Evolutionary conservation across 2,888 invertebrate genomes (phyloP).

Genomic region (Hetaerina titia): DNA sequence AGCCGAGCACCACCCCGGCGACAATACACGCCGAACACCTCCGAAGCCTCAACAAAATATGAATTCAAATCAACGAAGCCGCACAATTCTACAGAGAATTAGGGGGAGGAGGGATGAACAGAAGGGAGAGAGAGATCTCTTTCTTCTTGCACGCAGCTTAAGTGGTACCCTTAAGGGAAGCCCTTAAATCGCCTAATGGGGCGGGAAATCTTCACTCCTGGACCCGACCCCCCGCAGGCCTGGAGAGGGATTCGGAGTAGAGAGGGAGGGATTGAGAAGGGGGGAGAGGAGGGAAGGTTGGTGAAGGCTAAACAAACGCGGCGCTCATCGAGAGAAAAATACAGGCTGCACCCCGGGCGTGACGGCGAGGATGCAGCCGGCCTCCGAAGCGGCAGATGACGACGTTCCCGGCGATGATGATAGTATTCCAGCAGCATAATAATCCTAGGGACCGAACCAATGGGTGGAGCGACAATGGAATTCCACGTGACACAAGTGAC

Average conservation of each 20-base stretch:
- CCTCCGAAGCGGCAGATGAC: neutral
- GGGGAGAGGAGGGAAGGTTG: neutral
- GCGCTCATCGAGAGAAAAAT: neutral
- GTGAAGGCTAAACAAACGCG: slow-evolving; percentile 40
- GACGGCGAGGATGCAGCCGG: neutral
- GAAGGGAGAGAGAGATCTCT: neutral
- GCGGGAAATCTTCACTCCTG: neutral
- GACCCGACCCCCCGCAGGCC: neutral
- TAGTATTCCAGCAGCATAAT: neutral
- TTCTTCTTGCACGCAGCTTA: neutral
- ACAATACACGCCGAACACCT: neutral
- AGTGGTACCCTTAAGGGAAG: neutral
- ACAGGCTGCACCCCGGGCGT: neutral
- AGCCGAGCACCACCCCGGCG: neutral
- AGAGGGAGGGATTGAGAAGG: neutral
- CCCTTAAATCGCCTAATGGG: slow-evolving; percentile 19
- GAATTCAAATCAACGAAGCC: neutral
- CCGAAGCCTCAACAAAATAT: neutral
- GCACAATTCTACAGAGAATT: neutral
- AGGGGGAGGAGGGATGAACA: neutral
- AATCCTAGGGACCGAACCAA: neutral
- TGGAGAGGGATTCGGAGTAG: neutral
- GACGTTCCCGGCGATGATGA: neutral
- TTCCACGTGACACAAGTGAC: neutral
- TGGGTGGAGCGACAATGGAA: slow-evolving; percentile 21